Conservation (phyloP, 2,888 invertebrate species). For the Crocallis elinguaria region DNA sequence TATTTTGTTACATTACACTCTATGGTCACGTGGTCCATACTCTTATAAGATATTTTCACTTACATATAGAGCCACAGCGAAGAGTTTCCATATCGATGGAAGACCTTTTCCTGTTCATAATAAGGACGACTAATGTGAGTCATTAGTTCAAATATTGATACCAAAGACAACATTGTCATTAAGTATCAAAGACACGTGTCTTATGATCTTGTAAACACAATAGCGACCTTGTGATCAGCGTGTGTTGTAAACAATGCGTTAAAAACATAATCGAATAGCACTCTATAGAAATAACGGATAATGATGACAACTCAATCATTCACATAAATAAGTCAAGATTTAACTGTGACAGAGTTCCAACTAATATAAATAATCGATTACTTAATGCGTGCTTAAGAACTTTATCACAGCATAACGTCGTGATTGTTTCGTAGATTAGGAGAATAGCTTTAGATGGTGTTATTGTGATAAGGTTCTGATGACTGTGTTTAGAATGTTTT, state of each 20-base stretch:
- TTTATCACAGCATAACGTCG: not conserved
- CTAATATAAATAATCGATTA: not conserved
- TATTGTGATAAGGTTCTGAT: not conserved
- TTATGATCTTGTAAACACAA: slow-evolving; percentile 11
- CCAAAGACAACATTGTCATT: not conserved
- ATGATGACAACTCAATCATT: not conserved
- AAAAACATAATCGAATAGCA: not conserved
- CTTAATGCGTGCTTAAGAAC: not conserved
- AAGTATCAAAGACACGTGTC: slow-evolving; percentile 11
- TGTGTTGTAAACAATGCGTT: slow-evolving; percentile 4
- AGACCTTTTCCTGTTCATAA: not conserved
- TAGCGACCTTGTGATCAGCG: slow-evolving; percentile 8
- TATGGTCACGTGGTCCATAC: no score
- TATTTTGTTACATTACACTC: no score
- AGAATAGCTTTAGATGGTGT: not conserved
- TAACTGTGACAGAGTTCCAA: slow-evolving; percentile 1
- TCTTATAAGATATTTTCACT: no score
- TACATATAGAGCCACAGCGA: no score
- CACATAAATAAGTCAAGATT: not conserved
- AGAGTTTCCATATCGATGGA: no score
- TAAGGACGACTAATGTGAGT: no score
- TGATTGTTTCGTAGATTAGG: not conserved
- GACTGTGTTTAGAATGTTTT: not conserved
- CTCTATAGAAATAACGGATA: not conserved
- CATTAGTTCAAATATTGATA: not conserved